Base-by-base conservation (phyloP, 2,113 vertebrate species). In the Ciconia maguari region DNA sequence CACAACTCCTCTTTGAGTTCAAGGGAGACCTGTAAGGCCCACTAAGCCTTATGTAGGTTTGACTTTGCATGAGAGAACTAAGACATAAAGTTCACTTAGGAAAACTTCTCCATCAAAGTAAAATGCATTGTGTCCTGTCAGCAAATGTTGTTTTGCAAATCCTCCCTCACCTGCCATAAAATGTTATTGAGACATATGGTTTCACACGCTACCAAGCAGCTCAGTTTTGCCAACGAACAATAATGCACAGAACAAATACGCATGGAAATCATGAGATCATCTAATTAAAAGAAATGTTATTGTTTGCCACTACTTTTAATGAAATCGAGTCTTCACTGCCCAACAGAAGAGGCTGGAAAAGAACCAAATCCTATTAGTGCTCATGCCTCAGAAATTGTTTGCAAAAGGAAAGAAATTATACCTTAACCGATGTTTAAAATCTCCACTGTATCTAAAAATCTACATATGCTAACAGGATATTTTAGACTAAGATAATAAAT, bases 141-240 rank as follows among this genome's bases (percentile, higher is more conserved):
- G 95, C 74, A 95, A 89, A 79, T 34, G 42, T 18, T 95, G 64
- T 96, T 84, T 88, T 87, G 89, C 55, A 95, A 96, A 93, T 90
- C 71, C 79, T 79, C 89, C 66, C 57, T 94, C 62, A 68, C 36
- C 95, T 96, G 70, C 83, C 78, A 86, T 84, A 89, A 93, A 89
- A 95, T 68, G 30, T 90, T 95, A 93, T 94, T 96, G 90, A 97
- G 95, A 95, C 96, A 92, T 30, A 93, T 1, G 83, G 87, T 95
- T 97, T 97, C 96, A 96, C 91, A 96, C n/a, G 72, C 93, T 94
- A 94, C 89, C 78, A 66, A 76, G 87, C 65, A 62, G 65, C 83
- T 86, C 62, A 48, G 58, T 89, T 93, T 90, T 87, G 94, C 90
- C 93, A 87, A 72, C 14, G 18, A 96, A 89, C 75, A 95, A 94